phyloP scores from a whole-genome alignment of 2,797 vertebrate genomes.

The Notolabrus celidotus region DNA sequence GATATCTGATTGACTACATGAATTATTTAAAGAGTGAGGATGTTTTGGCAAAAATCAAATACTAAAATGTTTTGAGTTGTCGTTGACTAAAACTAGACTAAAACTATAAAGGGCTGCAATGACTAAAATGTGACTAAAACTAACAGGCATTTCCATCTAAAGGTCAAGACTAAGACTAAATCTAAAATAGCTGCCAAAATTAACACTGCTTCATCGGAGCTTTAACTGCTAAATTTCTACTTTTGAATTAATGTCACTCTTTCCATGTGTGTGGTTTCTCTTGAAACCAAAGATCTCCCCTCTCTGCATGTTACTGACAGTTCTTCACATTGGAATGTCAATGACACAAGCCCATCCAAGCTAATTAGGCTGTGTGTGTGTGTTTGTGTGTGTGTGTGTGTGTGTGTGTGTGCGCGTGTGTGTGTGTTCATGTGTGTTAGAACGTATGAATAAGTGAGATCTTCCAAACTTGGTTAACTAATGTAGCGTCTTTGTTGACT shows the following conservation, averaged over 20 bases:
- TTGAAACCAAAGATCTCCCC: conserved; percentile 35
- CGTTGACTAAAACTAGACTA: too few species aligned
- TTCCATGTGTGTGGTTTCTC: conserved; percentile 13
- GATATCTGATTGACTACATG: too few species aligned
- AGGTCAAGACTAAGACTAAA: too few species aligned
- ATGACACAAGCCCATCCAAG: conserved; percentile 39
- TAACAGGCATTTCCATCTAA: too few species aligned
- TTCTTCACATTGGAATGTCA: conserved; percentile 50
- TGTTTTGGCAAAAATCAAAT: too few species aligned
- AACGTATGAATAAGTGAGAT: conserved; percentile 35
- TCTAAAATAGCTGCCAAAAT: too few species aligned
- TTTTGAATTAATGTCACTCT: conserved; percentile 14
- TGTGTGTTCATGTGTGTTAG: conserved; percentile 1
- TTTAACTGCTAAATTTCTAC: background rate
- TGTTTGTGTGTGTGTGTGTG: conserved; percentile 4
- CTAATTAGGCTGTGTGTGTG: conserved; percentile 49
- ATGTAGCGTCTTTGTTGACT: conserved; percentile 43
- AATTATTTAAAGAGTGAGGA: too few species aligned
- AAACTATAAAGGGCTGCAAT: too few species aligned
- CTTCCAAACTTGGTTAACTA: conserved; percentile 46
- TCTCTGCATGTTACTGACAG: conserved; percentile 43
- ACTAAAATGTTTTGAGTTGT: too few species aligned
- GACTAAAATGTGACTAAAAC: too few species aligned
- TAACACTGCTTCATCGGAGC: too few species aligned
- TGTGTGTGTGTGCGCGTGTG: conserved; percentile 14